Percentiles rank a stretch among this genome's conserved stretches.
These are phyloP conservation scores for Timandra comae DNA, from an alignment of 2,888 invertebrate genomes.

Conservation along the genomic window DNA sequence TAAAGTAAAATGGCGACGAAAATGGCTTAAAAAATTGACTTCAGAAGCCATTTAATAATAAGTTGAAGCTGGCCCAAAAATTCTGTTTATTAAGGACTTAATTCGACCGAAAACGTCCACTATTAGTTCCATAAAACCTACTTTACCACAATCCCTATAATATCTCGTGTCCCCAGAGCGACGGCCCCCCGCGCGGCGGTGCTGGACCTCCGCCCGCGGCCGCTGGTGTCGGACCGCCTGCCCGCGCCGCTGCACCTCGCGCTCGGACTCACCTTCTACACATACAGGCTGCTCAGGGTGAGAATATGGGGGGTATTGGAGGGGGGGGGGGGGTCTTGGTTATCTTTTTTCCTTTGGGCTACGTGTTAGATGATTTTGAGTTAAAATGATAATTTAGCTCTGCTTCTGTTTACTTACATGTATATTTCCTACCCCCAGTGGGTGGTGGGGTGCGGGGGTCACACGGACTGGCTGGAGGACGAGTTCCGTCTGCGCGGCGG, in stretches of 20 bases:
- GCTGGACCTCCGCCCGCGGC: slow-evolving; percentile 44
- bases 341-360: background rate
- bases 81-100: too few relatives aligned
- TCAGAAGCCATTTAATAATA: too few relatives aligned
- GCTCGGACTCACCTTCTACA: slow-evolving; percentile 50
- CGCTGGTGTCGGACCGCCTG: slow-evolving; percentile 51
- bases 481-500: slow-evolving; percentile 34
- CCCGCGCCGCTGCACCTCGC: slow-evolving; percentile 43
- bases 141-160: background rate
- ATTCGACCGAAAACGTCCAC: too few relatives aligned
- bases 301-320: slow-evolving; percentile 7
- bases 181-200: slow-evolving; percentile 42
- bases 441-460: slow-evolving; percentile 41
- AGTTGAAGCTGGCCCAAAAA: too few relatives aligned
- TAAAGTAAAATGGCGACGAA: too few relatives aligned
- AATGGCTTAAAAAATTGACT: too few relatives aligned
- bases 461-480: slow-evolving; percentile 62
- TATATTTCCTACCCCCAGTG: slow-evolving; percentile 42
- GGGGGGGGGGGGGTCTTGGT: too few relatives aligned
- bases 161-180: slow-evolving; percentile 39
- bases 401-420: too few relatives aligned
- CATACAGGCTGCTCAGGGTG: slow-evolving; percentile 47
- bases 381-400: too few relatives aligned
- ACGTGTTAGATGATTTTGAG: too few relatives aligned
- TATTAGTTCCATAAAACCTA: too few relatives aligned